Percentiles rank a stretch among this genome's conserved stretches.
phyloP scores from a whole-genome alignment of 2,797 vertebrate species.

The Sarcophilus harrisii region DNA sequence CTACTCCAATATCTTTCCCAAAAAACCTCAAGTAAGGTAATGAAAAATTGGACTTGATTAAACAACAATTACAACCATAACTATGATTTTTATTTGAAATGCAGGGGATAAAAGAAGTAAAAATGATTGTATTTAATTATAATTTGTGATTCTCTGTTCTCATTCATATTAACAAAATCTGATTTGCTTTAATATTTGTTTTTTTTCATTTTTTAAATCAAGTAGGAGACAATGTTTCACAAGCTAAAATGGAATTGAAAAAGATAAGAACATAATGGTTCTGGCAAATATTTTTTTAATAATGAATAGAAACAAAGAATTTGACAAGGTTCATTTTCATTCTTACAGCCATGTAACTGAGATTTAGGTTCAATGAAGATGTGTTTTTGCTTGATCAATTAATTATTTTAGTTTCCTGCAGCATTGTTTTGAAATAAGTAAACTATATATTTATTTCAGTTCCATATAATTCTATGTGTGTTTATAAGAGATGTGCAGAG shows the following conservation, averaged over 20 bases:
- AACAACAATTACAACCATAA: not conserved
- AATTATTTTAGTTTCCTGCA: constrained; percentile 1
- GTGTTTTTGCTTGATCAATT: not conserved
- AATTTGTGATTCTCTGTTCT: constrained; percentile 22
- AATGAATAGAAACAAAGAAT: not conserved
- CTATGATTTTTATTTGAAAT: constrained; percentile 27
- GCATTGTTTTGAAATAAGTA: constrained; percentile 2
- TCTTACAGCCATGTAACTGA: not conserved
- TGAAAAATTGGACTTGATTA: not conserved
- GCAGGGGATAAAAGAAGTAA: constrained; percentile 28
- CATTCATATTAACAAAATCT: not conserved
- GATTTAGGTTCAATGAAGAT: not conserved
- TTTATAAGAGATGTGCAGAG: not conserved
- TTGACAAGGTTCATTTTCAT: constrained; percentile 30
- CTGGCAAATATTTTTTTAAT: constrained; percentile 6
- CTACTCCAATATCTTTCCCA: not conserved
- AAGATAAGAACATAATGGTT: constrained; percentile 8
- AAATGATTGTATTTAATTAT: constrained; percentile 32
- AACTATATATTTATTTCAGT: not conserved
- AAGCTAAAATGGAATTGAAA: not conserved
- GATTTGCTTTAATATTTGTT: not conserved
- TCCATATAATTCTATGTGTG: not conserved
- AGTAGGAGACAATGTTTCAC: constrained; percentile 31
- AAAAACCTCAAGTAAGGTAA: not conserved
- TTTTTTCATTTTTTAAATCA: constrained; percentile 27